Conservation (phyloP, 2,888 invertebrate species). For the Caradrina kadenii region DNA sequence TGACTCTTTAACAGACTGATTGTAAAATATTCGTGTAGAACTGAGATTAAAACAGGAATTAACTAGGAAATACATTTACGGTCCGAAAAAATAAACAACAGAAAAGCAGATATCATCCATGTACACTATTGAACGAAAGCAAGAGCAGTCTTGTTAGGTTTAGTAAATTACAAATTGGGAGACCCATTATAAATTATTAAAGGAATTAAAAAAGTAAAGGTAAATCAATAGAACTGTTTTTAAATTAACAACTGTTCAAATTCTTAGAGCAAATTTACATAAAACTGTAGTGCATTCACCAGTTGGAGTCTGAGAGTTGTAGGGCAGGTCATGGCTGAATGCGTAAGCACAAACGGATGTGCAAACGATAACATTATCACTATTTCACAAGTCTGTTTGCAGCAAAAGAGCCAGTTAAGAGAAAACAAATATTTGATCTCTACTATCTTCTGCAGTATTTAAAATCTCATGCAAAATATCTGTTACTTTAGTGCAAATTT, state of each 20-base stretch:
- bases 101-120: slow-evolving; percentile 1
- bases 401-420: slow-evolving; percentile 62
- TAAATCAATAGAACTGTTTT: slow-evolving; percentile 7
- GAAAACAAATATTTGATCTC: slow-evolving; percentile 68
- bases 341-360: slow-evolving; percentile 87
- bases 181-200: not conserved
- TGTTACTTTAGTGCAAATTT: slow-evolving; percentile 7
- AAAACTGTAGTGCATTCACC: slow-evolving; percentile 77
- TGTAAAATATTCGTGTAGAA: slow-evolving; percentile 31
- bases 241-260: slow-evolving; percentile 45
- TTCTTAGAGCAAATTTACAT: slow-evolving; percentile 70
- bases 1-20: slow-evolving; percentile 18
- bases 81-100: not conserved
- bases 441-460: slow-evolving; percentile 44
- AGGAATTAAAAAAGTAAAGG: slow-evolving; percentile 2
- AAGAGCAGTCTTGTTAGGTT: not conserved
- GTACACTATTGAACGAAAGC: slow-evolving; percentile 8
- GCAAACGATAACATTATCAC: slow-evolving; percentile 85
- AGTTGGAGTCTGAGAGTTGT: slow-evolving; percentile 81
- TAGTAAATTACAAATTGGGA: not conserved
- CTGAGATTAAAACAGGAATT: slow-evolving; percentile 23
- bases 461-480: slow-evolving; percentile 23
- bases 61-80: slow-evolving; percentile 8
- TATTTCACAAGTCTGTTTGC: slow-evolving; percentile 71
- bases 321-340: slow-evolving; percentile 89